phyloP scores from a whole-genome alignment of 2,888 invertebrate genomes.

The Julus scanicus region DNA sequence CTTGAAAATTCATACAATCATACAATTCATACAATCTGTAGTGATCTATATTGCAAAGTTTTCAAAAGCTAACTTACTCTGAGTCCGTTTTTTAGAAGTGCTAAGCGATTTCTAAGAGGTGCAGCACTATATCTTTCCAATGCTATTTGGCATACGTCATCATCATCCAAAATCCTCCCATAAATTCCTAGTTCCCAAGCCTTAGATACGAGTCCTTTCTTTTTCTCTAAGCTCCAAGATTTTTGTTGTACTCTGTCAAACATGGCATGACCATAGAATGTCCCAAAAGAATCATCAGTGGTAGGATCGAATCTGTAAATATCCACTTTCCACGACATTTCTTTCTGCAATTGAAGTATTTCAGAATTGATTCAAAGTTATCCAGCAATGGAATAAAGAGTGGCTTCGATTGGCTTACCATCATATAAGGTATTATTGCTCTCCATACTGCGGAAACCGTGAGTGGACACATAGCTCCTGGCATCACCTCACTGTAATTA shows the following conservation, averaged over 20 bases:
- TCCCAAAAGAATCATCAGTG: background rate
- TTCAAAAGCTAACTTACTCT: background rate
- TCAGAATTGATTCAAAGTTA: background rate
- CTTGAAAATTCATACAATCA: too few relatives aligned
- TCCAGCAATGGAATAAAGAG: background rate
- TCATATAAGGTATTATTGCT: background rate
- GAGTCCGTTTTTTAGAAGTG: background rate
- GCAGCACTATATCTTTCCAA: slow-evolving; percentile 8
- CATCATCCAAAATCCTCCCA: slow-evolving; percentile 52
- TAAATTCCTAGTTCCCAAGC: slow-evolving; percentile 51
- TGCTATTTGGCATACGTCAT: slow-evolving; percentile 50
- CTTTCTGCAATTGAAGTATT: background rate
- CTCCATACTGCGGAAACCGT: slow-evolving; percentile 14
- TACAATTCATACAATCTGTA: too few relatives aligned
- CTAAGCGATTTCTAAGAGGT: background rate
- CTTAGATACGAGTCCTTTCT: background rate
- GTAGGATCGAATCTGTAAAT: slow-evolving; percentile 46
- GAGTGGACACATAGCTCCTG: slow-evolving; percentile 45
- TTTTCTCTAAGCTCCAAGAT: slow-evolving; percentile 47
- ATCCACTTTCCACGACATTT: slow-evolving; percentile 41
- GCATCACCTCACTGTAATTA: slow-evolving; percentile 47
- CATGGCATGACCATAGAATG: slow-evolving; percentile 43
- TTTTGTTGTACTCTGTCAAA: slow-evolving; percentile 52
- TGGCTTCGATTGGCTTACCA: background rate
- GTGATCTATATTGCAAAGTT: too few relatives aligned